Base-by-base conservation (phyloP, 2,888 invertebrate genomes). In the Eupithecia vulgata region DNA sequence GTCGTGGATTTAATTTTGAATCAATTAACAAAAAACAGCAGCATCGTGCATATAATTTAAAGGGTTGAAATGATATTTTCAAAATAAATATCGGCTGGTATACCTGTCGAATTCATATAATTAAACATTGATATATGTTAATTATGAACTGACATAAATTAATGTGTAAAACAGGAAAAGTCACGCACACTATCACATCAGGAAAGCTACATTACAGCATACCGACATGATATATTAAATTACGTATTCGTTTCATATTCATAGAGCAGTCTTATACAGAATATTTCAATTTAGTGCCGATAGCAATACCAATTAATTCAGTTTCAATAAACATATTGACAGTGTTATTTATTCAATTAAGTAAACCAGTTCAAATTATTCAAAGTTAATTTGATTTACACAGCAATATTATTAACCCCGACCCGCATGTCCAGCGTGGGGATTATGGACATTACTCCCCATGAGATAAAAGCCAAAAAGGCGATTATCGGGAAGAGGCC, bases 161-260 rank as follows among this genome's bases (percentile, higher is more conserved):
- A 57, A 70, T 74, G 35, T 17, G 40, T 70, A n/a, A 65, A 48
- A 52, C 64, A 45, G 42, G 61, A 67, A 21, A 48, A 37, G 30
- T 45, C 71, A 74, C 71, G 75, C 68, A 71, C 64, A 59, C 67
- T 66, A 42, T 68, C n/a, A n/a, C n/a, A 67, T 25, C 45, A 45
- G 25, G 15, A 45, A 69, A 61, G 66, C 17, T 64, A 66, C 37
- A 40, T 61, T 70, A 72, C 35, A 59, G 69, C 61, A 59, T 67
- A 73, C n/a, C n/a, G n/a, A n/a, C 25, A 68, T 74, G 79, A 80
- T 78, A 77, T 77, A 75, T 77, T 76, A 78, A 83, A 85, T 88
- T 88, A 88, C 88, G 88, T 89, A 89, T 88, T 86, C 82, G 82
- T 88, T 88, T 81, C 84, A 84, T 83, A 84, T 83, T 84, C 81